These are phyloP conservation scores for Theonella swinhoei DNA, from an alignment of 37 sponge, comb jelly and placozoan genomes.

Conservation along the genomic window DNA sequence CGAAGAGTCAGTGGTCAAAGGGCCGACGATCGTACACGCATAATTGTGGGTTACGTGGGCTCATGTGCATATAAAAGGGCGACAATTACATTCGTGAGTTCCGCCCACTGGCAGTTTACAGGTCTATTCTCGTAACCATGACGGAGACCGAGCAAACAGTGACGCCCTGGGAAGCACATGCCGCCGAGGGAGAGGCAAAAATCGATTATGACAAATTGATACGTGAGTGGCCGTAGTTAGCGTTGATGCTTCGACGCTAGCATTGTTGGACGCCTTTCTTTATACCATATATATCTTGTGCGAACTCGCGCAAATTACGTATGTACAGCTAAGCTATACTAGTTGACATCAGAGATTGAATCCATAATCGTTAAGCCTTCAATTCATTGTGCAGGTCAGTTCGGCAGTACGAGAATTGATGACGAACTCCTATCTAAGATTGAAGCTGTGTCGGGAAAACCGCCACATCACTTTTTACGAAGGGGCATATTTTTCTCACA, in stretches of 20 bases:
- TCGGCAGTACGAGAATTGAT: conserved; percentile 70
- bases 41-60: too few species aligned
- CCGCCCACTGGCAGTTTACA: too few species aligned
- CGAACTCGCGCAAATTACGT: too few species aligned
- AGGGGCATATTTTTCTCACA: conserved; percentile 90
- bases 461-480: conserved; percentile 71
- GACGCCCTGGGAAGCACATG: conserved; percentile 51
- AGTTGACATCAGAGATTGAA: not conserved
- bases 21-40: too few species aligned
- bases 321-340: too few species aligned
- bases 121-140: too few species aligned
- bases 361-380: not conserved
- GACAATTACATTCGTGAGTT: too few species aligned
- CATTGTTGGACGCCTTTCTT: too few species aligned
- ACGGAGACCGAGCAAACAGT: conserved; percentile 49
- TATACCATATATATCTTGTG: too few species aligned
- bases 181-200: conserved; percentile 39
- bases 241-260: too few species aligned
- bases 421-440: conserved; percentile 49
- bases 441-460: conserved; percentile 54
- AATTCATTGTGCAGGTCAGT: conserved; percentile 44
- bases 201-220: conserved; percentile 73
- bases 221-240: conserved; percentile 1
- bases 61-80: too few species aligned
- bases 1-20: too few species aligned